phyloP scores from a whole-genome alignment of 2,797 vertebrate genomes.

The Poecilia gillii region DNA sequence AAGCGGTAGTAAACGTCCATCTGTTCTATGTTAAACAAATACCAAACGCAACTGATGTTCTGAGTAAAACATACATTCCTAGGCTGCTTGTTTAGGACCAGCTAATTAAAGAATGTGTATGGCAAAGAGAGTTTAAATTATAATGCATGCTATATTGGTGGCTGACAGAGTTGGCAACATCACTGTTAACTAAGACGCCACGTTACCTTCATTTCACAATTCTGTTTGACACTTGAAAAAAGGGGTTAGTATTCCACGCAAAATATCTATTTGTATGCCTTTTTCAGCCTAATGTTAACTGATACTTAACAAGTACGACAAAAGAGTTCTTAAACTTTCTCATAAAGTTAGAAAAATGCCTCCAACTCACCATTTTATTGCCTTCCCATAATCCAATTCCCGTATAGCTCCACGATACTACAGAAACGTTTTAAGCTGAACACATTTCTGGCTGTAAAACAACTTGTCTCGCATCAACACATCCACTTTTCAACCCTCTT shows the following conservation, averaged over 20 bases:
- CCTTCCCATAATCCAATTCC: conserved; percentile 1
- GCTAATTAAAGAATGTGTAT: not conserved
- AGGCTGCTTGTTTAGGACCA: not conserved
- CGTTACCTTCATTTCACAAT: conserved; percentile 61
- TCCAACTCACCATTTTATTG: conserved; percentile 68
- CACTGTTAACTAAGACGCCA: conserved; percentile 63
- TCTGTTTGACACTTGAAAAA: conserved; percentile 3
- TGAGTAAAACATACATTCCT: not conserved
- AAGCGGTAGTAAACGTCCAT: not conserved
- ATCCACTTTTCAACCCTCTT: conserved; percentile 46
- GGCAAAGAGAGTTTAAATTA: not conserved
- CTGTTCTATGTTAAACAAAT: not conserved
- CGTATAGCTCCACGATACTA: conserved; percentile 10
- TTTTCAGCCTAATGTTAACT: not conserved
- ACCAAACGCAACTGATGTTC: not conserved
- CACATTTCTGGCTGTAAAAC: conserved; percentile 23
- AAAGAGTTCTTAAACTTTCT: conserved; percentile 40
- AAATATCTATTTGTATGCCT: not conserved
- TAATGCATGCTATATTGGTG: not conserved
- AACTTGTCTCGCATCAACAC: conserved; percentile 33
- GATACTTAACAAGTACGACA: conserved; percentile 3
- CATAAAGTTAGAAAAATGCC: conserved; percentile 46
- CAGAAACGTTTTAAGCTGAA: conserved; percentile 3
- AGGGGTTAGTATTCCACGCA: not conserved
- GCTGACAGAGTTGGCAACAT: conserved; percentile 46